Percentiles rank a stretch among this genome's conserved stretches.
phyloP scores from a whole-genome alignment of 2,888 invertebrate species.

The Archips xylosteana region DNA sequence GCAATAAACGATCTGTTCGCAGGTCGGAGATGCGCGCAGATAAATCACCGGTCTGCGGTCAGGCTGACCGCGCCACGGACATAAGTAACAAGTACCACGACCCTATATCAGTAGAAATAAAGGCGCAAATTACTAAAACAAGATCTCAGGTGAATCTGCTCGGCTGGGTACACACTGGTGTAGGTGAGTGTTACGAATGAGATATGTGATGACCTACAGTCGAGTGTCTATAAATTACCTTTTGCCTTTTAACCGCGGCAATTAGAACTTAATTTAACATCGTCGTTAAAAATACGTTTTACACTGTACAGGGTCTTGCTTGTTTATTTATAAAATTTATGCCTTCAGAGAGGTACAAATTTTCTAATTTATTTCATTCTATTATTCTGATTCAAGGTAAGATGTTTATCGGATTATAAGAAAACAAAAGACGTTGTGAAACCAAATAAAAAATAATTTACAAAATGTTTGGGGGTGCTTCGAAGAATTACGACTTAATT shows the following conservation, averaged over 20 bases:
- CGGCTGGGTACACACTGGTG: constrained; percentile 21
- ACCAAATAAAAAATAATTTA: not conserved
- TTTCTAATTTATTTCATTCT: constrained; percentile 12
- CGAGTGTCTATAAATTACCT: constrained; percentile 32
- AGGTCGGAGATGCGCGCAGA: constrained; percentile 81
- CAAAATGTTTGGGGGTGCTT: not conserved
- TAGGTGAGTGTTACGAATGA: constrained; percentile 70
- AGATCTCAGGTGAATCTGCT: constrained; percentile 24
- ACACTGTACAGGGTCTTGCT: constrained; percentile 9
- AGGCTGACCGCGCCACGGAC: constrained; percentile 15
- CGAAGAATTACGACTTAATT: not conserved
- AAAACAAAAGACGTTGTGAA: constrained; percentile 1
- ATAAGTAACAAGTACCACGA: not conserved
- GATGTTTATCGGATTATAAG: not conserved
- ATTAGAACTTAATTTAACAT: constrained; percentile 36
- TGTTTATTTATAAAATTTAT: constrained; percentile 17
- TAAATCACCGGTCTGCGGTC: constrained; percentile 72
- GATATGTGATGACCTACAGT: constrained; percentile 65
- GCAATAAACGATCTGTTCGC: constrained; percentile 83
- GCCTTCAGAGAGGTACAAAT: not conserved
- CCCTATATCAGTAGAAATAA: constrained; percentile 11
- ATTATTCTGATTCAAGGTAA: not conserved
- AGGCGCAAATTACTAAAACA: constrained; percentile 6
- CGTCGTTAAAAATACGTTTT: constrained; percentile 28
- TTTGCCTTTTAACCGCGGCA: constrained; percentile 15